Percentiles rank a stretch among this genome's conserved stretches.
Conservation (phyloP, 2,113 vertebrate genomes). For the Epinephelus fuscoguttatus region DNA sequence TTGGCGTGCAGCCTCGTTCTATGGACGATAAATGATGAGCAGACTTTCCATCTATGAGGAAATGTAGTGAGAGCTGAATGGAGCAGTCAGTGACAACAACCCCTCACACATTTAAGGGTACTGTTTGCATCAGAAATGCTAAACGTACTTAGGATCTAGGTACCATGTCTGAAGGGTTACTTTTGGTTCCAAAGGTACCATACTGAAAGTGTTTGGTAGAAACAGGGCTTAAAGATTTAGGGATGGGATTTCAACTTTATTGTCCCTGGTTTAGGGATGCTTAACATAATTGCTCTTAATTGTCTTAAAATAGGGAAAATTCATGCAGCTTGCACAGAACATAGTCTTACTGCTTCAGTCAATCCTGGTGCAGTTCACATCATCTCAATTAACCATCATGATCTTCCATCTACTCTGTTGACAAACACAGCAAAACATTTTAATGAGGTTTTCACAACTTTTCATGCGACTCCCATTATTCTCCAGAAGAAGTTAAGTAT, state of each 20-base stretch:
- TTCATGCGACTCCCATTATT: slow-evolving; percentile 26
- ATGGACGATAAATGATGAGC: no score
- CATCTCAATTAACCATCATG: slow-evolving; percentile 22
- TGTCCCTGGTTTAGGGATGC: not conserved
- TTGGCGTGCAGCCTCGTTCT: no score
- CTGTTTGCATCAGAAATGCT: no score
- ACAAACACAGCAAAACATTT: slow-evolving; percentile 39
- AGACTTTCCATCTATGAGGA: no score
- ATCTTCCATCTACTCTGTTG: slow-evolving; percentile 11
- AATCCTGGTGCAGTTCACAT: not conserved
- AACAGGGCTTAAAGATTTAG: no score
- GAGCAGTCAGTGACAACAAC: no score
- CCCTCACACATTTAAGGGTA: no score
- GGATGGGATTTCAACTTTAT: not conserved
- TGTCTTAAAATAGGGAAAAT: not conserved
- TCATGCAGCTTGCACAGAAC: not conserved
- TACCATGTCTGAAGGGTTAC: no score
- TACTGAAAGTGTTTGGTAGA: no score
- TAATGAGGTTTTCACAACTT: slow-evolving; percentile 47
- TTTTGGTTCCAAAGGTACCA: no score
- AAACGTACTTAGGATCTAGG: no score
- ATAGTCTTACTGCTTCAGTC: not conserved
- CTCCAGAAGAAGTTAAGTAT: slow-evolving; percentile 16
- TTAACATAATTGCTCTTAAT: slow-evolving; percentile 5
- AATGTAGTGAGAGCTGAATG: no score